A percentile compares a stretch with the other conserved stretches of the same genome.
Evolutionary conservation across 2,113 vertebrate genomes (phyloP).

Genomic region (Odontophorus gujanensis): DNA sequence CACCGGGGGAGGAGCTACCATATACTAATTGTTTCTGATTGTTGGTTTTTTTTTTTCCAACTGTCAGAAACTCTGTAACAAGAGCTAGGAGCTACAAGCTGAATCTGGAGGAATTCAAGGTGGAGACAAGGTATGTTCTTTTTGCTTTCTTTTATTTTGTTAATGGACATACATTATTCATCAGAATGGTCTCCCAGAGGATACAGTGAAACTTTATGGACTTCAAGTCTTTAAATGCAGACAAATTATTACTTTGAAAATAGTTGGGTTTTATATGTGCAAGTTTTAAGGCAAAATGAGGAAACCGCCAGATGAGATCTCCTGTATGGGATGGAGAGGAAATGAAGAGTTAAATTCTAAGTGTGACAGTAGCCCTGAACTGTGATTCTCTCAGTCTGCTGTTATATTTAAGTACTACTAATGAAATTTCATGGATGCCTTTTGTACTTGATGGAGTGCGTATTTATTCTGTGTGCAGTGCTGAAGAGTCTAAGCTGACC

Average conservation of each 20-base stretch:
- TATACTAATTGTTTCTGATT: neutral
- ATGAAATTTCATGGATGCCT: slow-evolving; percentile 10
- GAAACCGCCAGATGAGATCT: neutral
- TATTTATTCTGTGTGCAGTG: neutral
- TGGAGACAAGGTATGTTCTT: neutral
- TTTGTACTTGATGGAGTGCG: neutral
- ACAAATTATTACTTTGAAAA: neutral
- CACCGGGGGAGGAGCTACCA: neutral
- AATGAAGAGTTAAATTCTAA: neutral
- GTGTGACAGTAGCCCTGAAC: neutral
- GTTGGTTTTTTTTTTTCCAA: neutral
- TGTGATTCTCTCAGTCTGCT: neutral
- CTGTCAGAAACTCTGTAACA: rapidly evolving
- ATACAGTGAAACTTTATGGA: neutral
- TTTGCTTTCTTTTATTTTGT: neutral
- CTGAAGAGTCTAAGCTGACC: neutral
- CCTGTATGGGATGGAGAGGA: neutral
- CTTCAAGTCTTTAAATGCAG: neutral
- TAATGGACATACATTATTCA: neutral
- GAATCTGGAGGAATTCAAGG: neutral
- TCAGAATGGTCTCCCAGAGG: neutral
- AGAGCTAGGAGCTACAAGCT: neutral
- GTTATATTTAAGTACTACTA: neutral
- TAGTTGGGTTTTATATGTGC: neutral
- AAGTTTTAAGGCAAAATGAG: neutral